Evolutionary conservation across 2,888 invertebrate genomes (phyloP).

Genomic region (Lucinisca nassula): DNA sequence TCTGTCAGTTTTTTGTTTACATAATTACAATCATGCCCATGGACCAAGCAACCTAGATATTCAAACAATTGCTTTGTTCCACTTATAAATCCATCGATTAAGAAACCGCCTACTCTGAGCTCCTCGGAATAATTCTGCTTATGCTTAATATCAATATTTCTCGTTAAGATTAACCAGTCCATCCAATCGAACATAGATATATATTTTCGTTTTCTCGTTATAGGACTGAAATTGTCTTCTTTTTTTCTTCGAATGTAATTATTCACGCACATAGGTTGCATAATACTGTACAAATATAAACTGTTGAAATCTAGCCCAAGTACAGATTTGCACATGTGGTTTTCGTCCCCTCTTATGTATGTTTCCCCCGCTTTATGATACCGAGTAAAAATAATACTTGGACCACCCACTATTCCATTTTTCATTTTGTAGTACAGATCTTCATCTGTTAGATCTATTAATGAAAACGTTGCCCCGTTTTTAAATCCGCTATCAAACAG

Average conservation of each 20-base stretch:
- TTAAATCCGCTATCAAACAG: neutral
- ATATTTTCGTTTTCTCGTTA: slow-evolving; percentile 2
- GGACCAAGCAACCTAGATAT: neutral
- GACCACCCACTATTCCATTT: neutral
- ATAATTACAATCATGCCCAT: neutral
- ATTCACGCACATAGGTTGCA: slow-evolving; percentile 32
- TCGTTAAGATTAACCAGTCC: slow-evolving; percentile 32
- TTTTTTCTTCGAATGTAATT: slow-evolving; percentile 28
- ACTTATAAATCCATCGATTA: neutral
- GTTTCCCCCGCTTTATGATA: slow-evolving; percentile 24
- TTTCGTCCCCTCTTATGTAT: slow-evolving; percentile 1
- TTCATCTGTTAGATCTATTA: neutral
- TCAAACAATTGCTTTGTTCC: neutral
- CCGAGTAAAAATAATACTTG: neutral
- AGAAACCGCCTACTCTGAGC: neutral
- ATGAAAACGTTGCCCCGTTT: neutral
- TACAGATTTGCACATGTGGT: neutral
- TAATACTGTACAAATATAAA: neutral
- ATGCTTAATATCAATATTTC: neutral
- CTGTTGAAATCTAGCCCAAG: neutral
- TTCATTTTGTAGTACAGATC: slow-evolving; percentile 12
- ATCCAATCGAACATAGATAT: slow-evolving; percentile 31
- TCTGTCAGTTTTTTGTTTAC: neutral
- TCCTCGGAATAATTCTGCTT: neutral
- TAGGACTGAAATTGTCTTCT: slow-evolving; percentile 38